These are phyloP conservation scores for Barypeithes pellucidus DNA, from an alignment of 2,888 invertebrate genomes.

Conservation along the genomic window DNA sequence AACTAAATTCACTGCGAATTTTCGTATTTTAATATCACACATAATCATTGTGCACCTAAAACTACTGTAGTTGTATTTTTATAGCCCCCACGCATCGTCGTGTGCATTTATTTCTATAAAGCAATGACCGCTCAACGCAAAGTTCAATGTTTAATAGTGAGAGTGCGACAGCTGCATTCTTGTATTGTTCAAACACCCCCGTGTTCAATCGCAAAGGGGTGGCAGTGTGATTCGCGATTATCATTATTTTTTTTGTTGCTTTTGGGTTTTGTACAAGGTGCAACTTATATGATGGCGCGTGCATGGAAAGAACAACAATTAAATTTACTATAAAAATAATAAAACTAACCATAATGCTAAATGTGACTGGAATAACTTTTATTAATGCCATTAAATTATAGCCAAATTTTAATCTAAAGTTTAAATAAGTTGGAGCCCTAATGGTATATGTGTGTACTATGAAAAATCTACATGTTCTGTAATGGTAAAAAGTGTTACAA, in stretches of 20 bases:
- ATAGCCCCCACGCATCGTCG: slow-evolving; percentile 37
- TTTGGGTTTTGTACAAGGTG: slow-evolving; percentile 31
- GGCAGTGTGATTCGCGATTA: slow-evolving; percentile 44
- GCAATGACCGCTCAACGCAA: slow-evolving; percentile 35
- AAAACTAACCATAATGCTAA: too few species aligned
- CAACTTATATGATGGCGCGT: not conserved
- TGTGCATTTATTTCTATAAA: slow-evolving; percentile 36
- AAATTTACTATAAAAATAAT: too few species aligned
- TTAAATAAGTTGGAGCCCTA: too few species aligned
- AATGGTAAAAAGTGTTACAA: too few species aligned
- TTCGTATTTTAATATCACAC: not conserved
- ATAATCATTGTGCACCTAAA: not conserved
- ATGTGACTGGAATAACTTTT: too few species aligned
- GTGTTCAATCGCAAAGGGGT: slow-evolving; percentile 30
- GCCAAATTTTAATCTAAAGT: too few species aligned
- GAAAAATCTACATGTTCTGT: too few species aligned
- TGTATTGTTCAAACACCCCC: slow-evolving; percentile 41
- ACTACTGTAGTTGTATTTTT: slow-evolving; percentile 34
- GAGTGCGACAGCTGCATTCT: slow-evolving; percentile 31
- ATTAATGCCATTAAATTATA: too few species aligned
- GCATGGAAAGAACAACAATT: too few species aligned
- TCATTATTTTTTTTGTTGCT: slow-evolving; percentile 30
- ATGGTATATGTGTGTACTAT: too few species aligned
- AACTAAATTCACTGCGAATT: not conserved
- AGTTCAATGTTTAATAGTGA: slow-evolving; percentile 39